Base-by-base conservation (phyloP, 2,113 vertebrate species). In the Cololabis saira region DNA sequence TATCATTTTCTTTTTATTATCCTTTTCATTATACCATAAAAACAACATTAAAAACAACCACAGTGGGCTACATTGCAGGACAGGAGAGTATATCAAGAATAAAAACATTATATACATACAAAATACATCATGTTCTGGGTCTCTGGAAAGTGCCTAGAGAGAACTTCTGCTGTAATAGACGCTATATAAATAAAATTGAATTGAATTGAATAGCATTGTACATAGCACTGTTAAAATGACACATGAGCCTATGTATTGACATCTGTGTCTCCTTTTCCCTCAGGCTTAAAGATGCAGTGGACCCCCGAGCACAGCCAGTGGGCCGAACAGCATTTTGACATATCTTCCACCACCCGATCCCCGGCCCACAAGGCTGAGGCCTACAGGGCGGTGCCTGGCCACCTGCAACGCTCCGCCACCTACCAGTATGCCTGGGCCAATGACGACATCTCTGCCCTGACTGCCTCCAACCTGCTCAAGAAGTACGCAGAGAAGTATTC, bases 261-360 rank as follows among this genome's bases (percentile, higher is more conserved):
- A 37, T 24, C 0, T 43, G 30, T 42, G 12, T 72, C 22, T 79
- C 7, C 79, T 33, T 84, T 42, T 49, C 60, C 47, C 51, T 13
- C 71, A 99, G 98, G 98, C 93, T 94, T 99, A 93, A 99, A 97
- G 93, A 99, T 99, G 98, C 98, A 99, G 98, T 99, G 98, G 98
- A 97, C 96, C 94, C 96, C 96, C 0, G 98, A 99, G 94, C 98
- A 99, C 92, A 95, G 95, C 78, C 97, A 99, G 96, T 99, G 97
- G 97, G 97, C 96, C 84, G 97, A 99, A 78, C 98, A 99, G 92
- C 97, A 99, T 92, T 99, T 98, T 83, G 97, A 99, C 90, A 98
- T 99, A 91, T 96, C 96, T 47, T 99, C 98, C 12, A 98, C 97
- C 67, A 98, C 97, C 2, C 94, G 97, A 67, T 99, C 97, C 27